These are phyloP conservation scores for Todiramphus saurophagus DNA, from an alignment of 2,113 vertebrate species.

Conservation along the genomic window DNA sequence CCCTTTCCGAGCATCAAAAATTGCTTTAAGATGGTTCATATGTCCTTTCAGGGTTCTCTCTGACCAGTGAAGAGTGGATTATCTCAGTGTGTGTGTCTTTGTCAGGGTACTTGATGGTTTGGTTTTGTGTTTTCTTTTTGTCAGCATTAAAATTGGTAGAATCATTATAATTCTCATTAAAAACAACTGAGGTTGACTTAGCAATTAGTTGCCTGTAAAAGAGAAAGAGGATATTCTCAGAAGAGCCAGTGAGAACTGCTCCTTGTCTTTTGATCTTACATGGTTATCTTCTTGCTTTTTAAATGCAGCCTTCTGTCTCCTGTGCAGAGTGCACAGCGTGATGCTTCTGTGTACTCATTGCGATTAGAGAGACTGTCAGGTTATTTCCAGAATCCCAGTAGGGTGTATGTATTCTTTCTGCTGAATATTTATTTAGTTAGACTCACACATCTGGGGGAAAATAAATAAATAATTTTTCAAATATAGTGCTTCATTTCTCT, in stretches of 20 bases:
- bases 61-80: neutral
- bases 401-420: constrained; percentile 2
- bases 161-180: constrained; percentile 17
- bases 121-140: neutral
- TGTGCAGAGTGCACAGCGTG: neutral
- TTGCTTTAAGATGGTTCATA: neutral
- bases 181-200: neutral
- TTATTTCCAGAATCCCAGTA: constrained; percentile 15
- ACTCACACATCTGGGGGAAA: neutral
- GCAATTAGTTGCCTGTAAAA: constrained; percentile 26
- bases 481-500: neutral
- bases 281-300: constrained; percentile 3
- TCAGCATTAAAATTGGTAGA: neutral
- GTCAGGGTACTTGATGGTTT: neutral
- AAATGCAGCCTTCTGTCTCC: constrained; percentile 1
- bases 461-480: neutral
- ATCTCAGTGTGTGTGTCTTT: neutral
- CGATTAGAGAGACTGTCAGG: neutral
- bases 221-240: constrained; percentile 1
- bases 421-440: constrained; percentile 32
- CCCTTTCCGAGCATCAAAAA: neutral
- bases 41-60: neutral
- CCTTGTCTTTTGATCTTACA: constrained; percentile 34
- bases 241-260: neutral
- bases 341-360: neutral